Evolutionary conservation across 2,888 invertebrate genomes (phyloP), one percentile per base, ranked within the genome.

Genomic region (Eilema caniola): DNA sequence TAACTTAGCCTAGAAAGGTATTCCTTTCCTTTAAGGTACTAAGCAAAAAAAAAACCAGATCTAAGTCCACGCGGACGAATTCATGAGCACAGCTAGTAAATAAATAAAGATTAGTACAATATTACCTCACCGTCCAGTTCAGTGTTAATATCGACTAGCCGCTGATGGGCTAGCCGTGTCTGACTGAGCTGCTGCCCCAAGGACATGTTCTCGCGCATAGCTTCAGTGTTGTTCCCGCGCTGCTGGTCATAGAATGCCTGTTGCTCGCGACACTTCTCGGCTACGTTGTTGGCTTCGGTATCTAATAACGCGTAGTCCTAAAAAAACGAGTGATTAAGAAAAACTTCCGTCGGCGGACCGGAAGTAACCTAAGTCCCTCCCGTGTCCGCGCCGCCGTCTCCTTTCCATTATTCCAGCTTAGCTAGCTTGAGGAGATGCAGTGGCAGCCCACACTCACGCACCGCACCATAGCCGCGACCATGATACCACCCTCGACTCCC

Each of bases 161-260:
- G 66, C 37, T 66, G 66, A 41, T 59, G n/a, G 7, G 59, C 66
- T 60, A 93, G 81, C 59, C 94, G 90, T 1, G 85, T 79, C 53
- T 87, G 79, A 33, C 88, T 83, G 68, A 96, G 90, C 66, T 89
- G 88, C 69, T 89, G 91, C 62, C 93, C 88, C 2, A 92, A 77
- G 47, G 81, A 82, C 80, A 89, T 86, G 80, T 94, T 95, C 61
- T 91, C 90, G 0, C 91, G 87, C 67, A 89, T 85, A 0, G 95
- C 86, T 68, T 96, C 96, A 57, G 87, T 89, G 85, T 97, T 97
- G 87, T 96, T 96, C 24, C 89, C 93, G 61, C 92, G 91, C 86
- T 97, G 96, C 79, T 96, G 96, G 10, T 95, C 92, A 67, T 96
- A 92, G 90, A 97, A 97, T 31, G 91, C 87, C 76, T 96, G 96